These are phyloP conservation scores for Ephialtes manifestator DNA, from an alignment of 2,888 invertebrate genomes.

Conservation along the genomic window DNA sequence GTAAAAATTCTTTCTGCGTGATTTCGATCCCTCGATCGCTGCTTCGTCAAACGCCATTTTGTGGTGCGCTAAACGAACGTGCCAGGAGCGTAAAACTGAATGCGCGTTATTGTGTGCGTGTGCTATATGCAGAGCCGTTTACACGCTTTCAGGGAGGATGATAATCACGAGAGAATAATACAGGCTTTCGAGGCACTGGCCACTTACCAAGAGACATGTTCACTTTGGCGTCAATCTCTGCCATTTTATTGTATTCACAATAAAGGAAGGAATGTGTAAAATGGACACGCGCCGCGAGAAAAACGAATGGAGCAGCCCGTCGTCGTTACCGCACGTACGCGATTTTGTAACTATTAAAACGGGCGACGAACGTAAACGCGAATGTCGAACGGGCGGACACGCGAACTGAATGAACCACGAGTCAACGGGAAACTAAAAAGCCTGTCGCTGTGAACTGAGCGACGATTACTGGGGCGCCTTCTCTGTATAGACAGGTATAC, in stretches of 20 bases:
- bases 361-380: no score
- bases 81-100: not conserved
- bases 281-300: no score
- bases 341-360: no score
- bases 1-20: constrained; percentile 17
- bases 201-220: constrained; percentile 86
- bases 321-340: no score
- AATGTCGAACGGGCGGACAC: no score
- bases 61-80: constrained; percentile 48
- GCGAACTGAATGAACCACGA: no score
- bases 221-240: constrained; percentile 85
- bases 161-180: constrained; percentile 75
- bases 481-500: no score
- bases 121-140: constrained; percentile 70
- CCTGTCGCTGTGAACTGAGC: no score
- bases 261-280: no score
- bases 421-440: no score
- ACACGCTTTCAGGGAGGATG: constrained; percentile 81
- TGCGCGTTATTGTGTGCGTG: not conserved
- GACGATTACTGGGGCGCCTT: no score
- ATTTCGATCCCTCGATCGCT: constrained; percentile 37
- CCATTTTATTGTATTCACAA: constrained; percentile 73
- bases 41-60: constrained; percentile 60
- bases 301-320: no score
- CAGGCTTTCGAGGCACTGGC: constrained; percentile 77